These are phyloP conservation scores for Dryobota labecula DNA, from an alignment of 2,888 invertebrate genomes.

Conservation along the genomic window DNA sequence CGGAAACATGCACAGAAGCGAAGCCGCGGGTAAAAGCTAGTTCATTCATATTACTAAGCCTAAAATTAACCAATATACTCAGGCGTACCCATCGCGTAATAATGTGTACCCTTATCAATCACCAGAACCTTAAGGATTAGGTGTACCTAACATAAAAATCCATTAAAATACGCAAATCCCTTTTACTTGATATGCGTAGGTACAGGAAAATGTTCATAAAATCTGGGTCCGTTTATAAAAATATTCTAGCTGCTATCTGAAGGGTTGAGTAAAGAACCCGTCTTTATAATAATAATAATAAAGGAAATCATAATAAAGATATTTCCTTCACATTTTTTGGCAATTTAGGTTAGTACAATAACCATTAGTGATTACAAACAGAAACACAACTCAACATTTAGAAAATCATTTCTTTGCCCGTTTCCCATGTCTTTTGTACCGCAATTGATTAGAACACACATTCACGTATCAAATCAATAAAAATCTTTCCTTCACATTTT, in stretches of 20 bases:
- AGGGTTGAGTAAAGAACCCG: slow-evolving; percentile 9
- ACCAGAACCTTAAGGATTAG: slow-evolving; percentile 56
- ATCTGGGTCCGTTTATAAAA: slow-evolving; percentile 18
- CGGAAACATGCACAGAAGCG: not conserved
- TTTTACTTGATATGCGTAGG: slow-evolving; percentile 46
- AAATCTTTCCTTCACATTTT: too few species aligned
- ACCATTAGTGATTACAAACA: not conserved
- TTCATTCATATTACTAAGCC: slow-evolving; percentile 10
- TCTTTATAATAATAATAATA: slow-evolving; percentile 3
- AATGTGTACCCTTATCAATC: slow-evolving; percentile 66
- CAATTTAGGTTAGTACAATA: not conserved
- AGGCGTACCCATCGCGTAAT: slow-evolving; percentile 33
- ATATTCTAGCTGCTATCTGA: slow-evolving; percentile 7
- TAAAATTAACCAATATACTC: slow-evolving; percentile 28
- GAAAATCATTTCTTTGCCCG: not conserved
- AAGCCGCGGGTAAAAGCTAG: not conserved
- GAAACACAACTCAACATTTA: not conserved
- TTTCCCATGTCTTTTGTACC: not conserved
- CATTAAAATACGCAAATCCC: slow-evolving; percentile 59
- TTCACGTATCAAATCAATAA: too few species aligned
- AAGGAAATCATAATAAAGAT: slow-evolving; percentile 19
- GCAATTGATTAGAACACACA: too few species aligned
- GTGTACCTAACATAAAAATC: slow-evolving; percentile 60
- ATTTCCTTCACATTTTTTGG: not conserved
- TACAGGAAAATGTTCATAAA: slow-evolving; percentile 37